Base-by-base conservation (phyloP, 1,140 invertebrate genomes). In the Leptinotarsa texana region DNA sequence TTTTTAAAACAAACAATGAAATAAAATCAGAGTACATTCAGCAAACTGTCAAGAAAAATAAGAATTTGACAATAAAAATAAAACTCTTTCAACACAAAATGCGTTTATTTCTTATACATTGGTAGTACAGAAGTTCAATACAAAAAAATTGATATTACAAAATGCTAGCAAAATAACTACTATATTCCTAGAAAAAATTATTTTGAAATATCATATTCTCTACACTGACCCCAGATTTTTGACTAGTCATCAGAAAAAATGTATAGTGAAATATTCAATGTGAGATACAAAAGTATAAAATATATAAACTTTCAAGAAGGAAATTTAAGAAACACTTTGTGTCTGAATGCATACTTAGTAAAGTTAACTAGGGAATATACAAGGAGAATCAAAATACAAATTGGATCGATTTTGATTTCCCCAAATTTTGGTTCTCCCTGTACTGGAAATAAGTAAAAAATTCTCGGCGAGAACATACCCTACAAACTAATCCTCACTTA, bases 261-360 rank as follows among this genome's bases (percentile, higher is more conserved):
- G n/a, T 42, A 42, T 11, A 42, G 33, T 42, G 33, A 18, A 57
- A 57, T 15, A 17, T 57, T 57, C 51, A 15, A 18, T 57, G n/a
- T 3, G 17, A 57, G 51, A 57, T 57, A 57, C 51, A 57, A 57
- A 57, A 57, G 51, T 57, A 57, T 57, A 57, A 57, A 57, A 57
- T 57, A 57, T 57, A 57, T 57, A 18, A 57, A 18, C 51, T 57
- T 57, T 57, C 17, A 57, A 17, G 51, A 57, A 57, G 15, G 15
- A 57, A 57, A 57, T 57, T 57, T 18, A 13, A n/a, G 13, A 57
- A 57, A 57, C 13, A 57, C 51, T 57, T 57, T 57, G 17, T 57
- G 51, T 57, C n/a, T 18, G 51, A 57, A 57, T 17, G n/a, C n/a
- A 57, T 57, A 57, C 51, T 18, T 57, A 57, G 15, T 57, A 18